Evolutionary conservation across 1,140 invertebrate genomes (phyloP).

Genomic region (Druon quercuslanigerum): DNA sequence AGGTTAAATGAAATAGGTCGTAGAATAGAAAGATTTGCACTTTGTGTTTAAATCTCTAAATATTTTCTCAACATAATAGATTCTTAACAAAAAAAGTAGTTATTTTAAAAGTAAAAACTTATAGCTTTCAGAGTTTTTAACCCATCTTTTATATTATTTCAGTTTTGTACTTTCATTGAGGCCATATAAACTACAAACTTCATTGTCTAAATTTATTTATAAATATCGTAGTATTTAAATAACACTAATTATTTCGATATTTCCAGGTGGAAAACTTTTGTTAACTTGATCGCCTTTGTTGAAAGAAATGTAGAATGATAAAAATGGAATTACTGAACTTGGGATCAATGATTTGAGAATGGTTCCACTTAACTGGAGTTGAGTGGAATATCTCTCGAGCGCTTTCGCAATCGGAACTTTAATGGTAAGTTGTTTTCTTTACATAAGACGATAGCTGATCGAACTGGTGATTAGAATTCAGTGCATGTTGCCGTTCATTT

Average conservation of each 20-base stretch:
- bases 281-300: background rate
- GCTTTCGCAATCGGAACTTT: background rate
- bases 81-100: no score
- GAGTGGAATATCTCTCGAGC: background rate
- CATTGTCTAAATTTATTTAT: no score
- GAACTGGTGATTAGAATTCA: conserved; percentile 6
- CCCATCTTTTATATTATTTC: no score
- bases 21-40: no score
- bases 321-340: background rate
- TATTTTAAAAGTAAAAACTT: no score
- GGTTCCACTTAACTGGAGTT: background rate
- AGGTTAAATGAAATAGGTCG: conserved; percentile 5
- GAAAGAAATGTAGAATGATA: background rate
- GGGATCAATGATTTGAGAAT: background rate
- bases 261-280: background rate
- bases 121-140: no score
- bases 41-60: conserved; percentile 1
- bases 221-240: no score
- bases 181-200: no score
- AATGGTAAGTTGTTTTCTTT: conserved; percentile 17
- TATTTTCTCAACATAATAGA: background rate
- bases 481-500: conserved; percentile 10
- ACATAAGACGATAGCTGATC: background rate
- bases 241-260: background rate
- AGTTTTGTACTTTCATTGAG: no score